These are phyloP conservation scores for Nesospiza acunhae DNA, from an alignment of 2,113 vertebrate species.

Conservation along the genomic window DNA sequence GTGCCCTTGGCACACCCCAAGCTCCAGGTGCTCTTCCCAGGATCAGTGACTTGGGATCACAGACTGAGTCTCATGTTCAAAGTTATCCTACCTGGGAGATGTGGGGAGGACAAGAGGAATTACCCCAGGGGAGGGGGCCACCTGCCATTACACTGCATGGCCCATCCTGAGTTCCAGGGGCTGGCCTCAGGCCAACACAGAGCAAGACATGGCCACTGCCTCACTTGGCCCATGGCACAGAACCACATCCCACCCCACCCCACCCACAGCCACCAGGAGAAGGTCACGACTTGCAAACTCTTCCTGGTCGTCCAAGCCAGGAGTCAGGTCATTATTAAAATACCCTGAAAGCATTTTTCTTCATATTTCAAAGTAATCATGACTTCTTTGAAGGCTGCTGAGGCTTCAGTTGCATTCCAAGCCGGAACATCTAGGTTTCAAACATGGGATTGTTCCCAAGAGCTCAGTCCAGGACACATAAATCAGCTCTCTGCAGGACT, in stretches of 20 bases:
- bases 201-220: rapidly evolving
- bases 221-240: rapidly evolving
- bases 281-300: background rate
- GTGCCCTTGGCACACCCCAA: background rate
- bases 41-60: rapidly evolving
- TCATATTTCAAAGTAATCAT: background rate
- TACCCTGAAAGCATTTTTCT: background rate
- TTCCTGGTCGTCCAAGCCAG: rapidly evolving
- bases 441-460: background rate
- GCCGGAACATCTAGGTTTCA: background rate
- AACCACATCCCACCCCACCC: background rate
- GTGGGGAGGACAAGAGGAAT: background rate
- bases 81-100: too few relatives aligned
- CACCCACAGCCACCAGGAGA: background rate
- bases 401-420: background rate
- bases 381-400: background rate
- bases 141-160: background rate
- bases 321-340: background rate
- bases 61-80: rapidly evolving
- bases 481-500: background rate
- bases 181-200: rapidly evolving
- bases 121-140: background rate
- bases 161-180: rapidly evolving
- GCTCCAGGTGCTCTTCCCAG: background rate
- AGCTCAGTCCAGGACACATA: background rate